Percentiles rank a stretch among this genome's conserved stretches.
These are phyloP conservation scores for Megalops atlanticus DNA, from an alignment of 2,113 vertebrate genomes.

Conservation along the genomic window DNA sequence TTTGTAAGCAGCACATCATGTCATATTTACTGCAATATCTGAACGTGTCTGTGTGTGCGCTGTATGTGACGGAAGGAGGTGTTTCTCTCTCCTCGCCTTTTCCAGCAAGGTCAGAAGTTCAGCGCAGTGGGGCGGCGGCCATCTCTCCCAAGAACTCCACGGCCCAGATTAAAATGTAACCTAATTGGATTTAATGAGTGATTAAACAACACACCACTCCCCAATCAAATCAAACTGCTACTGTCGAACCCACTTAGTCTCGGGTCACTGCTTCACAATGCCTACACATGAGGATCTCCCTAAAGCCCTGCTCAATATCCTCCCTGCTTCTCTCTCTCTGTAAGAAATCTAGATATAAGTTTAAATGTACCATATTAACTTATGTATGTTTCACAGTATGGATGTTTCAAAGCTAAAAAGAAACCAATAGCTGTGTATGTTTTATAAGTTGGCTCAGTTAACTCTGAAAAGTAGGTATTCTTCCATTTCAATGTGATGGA, in stretches of 20 bases:
- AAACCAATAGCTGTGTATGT: too few relatives aligned
- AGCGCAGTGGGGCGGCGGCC: not conserved
- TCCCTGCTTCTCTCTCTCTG: not conserved
- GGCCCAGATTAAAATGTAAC: conserved; percentile 9
- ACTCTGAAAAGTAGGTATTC: too few relatives aligned
- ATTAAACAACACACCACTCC: conserved; percentile 23
- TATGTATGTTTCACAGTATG: too few relatives aligned
- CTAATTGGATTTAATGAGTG: conserved; percentile 33
- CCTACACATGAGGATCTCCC: not conserved
- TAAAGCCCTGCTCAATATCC: not conserved
- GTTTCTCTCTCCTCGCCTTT: not conserved
- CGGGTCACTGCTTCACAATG: conserved; percentile 1
- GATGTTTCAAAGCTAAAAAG: too few relatives aligned
- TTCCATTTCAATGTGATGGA: too few relatives aligned
- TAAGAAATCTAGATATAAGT: too few relatives aligned
- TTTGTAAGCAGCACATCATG: too few relatives aligned
- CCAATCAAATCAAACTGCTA: conserved; percentile 33
- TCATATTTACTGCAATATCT: too few relatives aligned
- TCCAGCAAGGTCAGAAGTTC: conserved; percentile 17
- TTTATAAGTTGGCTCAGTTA: too few relatives aligned
- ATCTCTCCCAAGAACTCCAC: not conserved
- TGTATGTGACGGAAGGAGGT: not conserved
- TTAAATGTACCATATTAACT: too few relatives aligned
- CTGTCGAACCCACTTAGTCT: conserved; percentile 25
- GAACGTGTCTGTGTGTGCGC: conserved; percentile 33